phyloP scores from a whole-genome alignment of 2,113 vertebrate genomes.

The Gila orcuttii region DNA sequence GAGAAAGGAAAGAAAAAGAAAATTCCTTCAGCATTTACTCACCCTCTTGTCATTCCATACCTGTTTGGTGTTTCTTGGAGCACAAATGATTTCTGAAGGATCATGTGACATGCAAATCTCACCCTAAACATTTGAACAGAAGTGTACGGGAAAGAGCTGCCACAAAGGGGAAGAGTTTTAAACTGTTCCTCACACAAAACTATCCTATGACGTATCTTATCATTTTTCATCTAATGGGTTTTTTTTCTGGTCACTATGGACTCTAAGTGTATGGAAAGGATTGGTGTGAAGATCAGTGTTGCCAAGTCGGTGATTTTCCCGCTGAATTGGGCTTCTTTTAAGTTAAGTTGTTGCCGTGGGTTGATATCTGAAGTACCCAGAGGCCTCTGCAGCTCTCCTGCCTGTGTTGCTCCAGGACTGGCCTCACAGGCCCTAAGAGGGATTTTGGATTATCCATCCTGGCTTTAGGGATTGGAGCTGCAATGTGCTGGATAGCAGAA shows the following conservation, averaged over 20 bases:
- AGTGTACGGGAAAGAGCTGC: neutral
- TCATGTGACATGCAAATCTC: neutral
- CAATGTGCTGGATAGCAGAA: slow-evolving; percentile 61
- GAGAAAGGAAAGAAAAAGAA: neutral
- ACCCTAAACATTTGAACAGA: neutral
- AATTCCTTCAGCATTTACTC: neutral
- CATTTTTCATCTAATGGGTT: neutral
- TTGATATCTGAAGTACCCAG: slow-evolving; percentile 41
- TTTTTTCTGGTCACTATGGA: neutral
- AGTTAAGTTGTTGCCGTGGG: too few species aligned
- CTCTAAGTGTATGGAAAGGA: neutral
- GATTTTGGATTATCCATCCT: slow-evolving; percentile 61
- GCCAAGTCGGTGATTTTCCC: too few species aligned
- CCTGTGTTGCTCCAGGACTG: slow-evolving; percentile 27
- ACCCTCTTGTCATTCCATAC: neutral
- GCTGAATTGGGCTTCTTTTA: too few species aligned
- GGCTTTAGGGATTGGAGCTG: slow-evolving; percentile 59
- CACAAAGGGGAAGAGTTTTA: neutral
- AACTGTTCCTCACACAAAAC: neutral
- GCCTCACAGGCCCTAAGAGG: slow-evolving; percentile 51
- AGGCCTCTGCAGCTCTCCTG: slow-evolving; percentile 23
- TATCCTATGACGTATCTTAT: neutral
- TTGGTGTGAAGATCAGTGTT: slow-evolving; percentile 1
- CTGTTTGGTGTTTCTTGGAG: neutral
- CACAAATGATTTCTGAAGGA: neutral